These are phyloP conservation scores for Atta cephalotes DNA, from an alignment of 1,140 invertebrate species.

Conservation along the genomic window DNA sequence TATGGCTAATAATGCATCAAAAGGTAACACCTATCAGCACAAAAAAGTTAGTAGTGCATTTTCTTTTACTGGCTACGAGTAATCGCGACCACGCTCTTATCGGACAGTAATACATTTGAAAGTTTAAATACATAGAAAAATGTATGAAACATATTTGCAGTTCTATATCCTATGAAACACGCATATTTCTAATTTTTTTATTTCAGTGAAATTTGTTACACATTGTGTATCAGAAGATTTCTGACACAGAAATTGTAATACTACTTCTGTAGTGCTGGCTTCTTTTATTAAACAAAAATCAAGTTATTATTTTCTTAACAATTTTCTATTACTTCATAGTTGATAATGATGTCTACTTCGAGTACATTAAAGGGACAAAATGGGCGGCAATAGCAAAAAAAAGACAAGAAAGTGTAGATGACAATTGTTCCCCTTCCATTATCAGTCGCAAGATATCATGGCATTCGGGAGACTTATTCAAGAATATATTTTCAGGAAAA, in stretches of 20 bases:
- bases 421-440: slow-evolving; percentile 62
- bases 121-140: neutral
- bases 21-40: too few relatives aligned
- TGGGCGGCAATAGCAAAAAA: slow-evolving; percentile 77
- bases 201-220: slow-evolving; percentile 16
- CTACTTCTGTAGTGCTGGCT: neutral
- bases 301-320: slow-evolving; percentile 70
- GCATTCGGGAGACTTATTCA: slow-evolving; percentile 64
- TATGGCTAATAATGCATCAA: too few relatives aligned
- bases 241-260: neutral
- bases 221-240: slow-evolving; percentile 37
- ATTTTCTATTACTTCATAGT: slow-evolving; percentile 75
- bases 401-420: slow-evolving; percentile 77
- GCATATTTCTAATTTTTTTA: slow-evolving; percentile 8
- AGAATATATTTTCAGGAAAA: slow-evolving; percentile 89
- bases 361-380: slow-evolving; percentile 83
- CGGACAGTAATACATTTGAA: neutral
- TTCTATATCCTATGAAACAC: neutral
- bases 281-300: slow-evolving; percentile 48
- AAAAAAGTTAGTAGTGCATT: too few relatives aligned
- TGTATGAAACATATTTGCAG: slow-evolving; percentile 2
- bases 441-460: slow-evolving; percentile 63
- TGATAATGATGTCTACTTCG: slow-evolving; percentile 80
- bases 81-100: too few relatives aligned
- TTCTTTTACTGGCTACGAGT: too few relatives aligned